A percentile compares a stretch with the other conserved stretches of the same genome.
Conservation (phyloP, 2,888 invertebrate genomes). For the Gortyna flavago region DNA sequence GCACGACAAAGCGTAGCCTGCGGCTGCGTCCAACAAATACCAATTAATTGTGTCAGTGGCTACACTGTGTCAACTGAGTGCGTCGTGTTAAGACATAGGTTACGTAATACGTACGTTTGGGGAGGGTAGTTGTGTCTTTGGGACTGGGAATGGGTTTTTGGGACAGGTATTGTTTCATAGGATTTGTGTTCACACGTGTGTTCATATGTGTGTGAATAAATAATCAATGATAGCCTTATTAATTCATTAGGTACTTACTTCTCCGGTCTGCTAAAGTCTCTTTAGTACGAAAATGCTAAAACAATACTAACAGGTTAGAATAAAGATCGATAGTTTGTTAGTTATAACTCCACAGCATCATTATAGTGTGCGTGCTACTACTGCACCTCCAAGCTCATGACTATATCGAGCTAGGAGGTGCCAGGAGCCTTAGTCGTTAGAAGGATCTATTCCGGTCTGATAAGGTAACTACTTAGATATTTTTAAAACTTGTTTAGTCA, state of each 20-base stretch:
- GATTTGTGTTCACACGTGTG: too few relatives aligned
- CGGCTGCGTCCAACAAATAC: constrained; percentile 15
- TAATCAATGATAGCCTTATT: not conserved
- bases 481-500: not conserved
- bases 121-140: not conserved
- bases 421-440: not conserved
- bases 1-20: constrained; percentile 19
- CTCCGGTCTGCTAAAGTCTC: too few relatives aligned
- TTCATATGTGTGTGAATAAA: not conserved
- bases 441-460: too few relatives aligned
- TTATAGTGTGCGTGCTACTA: not conserved
- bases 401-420: not conserved
- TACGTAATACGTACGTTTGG: not conserved
- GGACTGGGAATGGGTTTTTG: constrained; percentile 1
- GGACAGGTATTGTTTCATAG: not conserved
- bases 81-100: not conserved
- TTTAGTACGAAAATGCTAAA: not conserved
- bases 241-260: not conserved
- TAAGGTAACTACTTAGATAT: not conserved
- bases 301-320: too few relatives aligned
- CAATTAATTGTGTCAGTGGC: constrained; percentile 22
- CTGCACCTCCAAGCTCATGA: not conserved
- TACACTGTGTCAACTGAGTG: constrained; percentile 22
- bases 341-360: not conserved
- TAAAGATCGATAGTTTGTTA: not conserved